Conservation (phyloP, 1,140 invertebrate genomes). For the Alviniconcha marisindica region DNA sequence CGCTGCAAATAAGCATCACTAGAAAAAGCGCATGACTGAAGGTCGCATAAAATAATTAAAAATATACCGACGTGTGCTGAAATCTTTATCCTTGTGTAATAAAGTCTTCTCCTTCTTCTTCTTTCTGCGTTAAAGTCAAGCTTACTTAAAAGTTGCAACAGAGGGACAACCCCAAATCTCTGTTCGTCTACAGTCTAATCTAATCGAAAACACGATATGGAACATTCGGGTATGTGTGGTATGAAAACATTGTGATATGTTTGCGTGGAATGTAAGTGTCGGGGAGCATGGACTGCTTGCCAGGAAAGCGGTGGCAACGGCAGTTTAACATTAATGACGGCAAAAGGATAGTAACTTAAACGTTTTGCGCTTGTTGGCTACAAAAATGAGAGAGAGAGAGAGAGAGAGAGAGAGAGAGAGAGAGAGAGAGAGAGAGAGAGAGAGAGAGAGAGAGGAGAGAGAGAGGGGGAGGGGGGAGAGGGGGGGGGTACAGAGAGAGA, state of each 20-base stretch:
- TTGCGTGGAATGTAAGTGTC: not conserved
- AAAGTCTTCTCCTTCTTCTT: no score
- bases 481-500: no score
- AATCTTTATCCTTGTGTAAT: no score
- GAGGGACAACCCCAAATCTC: no score
- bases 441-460: no score
- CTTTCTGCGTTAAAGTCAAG: no score
- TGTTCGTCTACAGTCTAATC: not conserved
- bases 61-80: no score
- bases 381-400: not conserved
- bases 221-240: not conserved
- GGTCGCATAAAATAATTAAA: no score
- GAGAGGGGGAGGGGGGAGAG: no score
- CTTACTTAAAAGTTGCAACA: no score
- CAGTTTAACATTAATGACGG: not conserved
- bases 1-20: no score
- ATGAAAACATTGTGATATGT: not conserved
- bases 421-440: not conserved
- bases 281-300: not conserved
- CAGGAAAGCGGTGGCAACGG: not conserved
- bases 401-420: not conserved
- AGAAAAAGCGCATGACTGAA: no score
- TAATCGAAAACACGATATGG: not conserved
- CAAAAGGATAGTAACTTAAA: not conserved
- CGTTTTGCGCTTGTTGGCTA: not conserved